Conservation (phyloP, 2,113 vertebrate species). For the Amblyopsis rosae region DNA sequence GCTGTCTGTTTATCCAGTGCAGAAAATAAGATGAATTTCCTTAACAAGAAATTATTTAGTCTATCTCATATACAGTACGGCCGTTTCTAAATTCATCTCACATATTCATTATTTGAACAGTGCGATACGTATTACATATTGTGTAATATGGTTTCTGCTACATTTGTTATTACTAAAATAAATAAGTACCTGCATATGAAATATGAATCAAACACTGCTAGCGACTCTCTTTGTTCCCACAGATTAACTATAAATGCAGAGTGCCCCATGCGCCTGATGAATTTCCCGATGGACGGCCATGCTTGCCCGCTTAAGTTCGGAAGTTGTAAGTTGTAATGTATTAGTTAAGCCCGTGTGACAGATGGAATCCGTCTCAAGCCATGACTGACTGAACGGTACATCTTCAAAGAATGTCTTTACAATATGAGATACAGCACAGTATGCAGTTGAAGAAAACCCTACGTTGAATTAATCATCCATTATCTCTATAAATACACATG, state of each 20-base stretch:
- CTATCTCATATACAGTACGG: not conserved
- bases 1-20: too few species aligned
- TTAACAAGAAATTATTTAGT: not conserved
- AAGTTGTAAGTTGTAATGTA: constrained; percentile 77
- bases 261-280: constrained; percentile 84
- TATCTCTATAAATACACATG: not conserved
- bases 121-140: not conserved
- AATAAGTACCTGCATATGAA: constrained; percentile 31
- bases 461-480: not conserved
- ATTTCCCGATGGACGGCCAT: constrained; percentile 85
- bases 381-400: constrained; percentile 18
- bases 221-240: constrained; percentile 43
- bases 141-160: not conserved
- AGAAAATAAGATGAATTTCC: not conserved
- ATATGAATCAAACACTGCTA: constrained; percentile 34
- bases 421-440: not conserved
- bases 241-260: constrained; percentile 85
- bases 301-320: constrained; percentile 84
- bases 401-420: not conserved
- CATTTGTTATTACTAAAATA: constrained; percentile 4
- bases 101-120: not conserved
- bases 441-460: not conserved
- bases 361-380: constrained; percentile 47
- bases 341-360: constrained; percentile 38
- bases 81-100: not conserved